phyloP scores from a whole-genome alignment of 2,888 invertebrate species.

The Chrysomela aeneicollis region DNA sequence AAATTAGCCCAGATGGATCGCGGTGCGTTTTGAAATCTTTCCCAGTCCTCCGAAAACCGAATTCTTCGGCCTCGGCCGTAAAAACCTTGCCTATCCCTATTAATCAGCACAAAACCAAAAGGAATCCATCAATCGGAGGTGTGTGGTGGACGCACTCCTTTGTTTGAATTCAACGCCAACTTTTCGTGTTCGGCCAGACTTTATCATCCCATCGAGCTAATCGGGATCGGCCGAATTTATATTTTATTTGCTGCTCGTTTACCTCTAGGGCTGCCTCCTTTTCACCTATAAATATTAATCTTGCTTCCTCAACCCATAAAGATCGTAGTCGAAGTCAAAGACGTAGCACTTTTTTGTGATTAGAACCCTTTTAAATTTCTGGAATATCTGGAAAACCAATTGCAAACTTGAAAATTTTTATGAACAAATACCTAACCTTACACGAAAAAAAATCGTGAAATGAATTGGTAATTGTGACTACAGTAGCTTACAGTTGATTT shows the following conservation, averaged over 20 bases:
- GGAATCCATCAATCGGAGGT: constrained; percentile 41
- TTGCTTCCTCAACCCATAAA: constrained; percentile 37
- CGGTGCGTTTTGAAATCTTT: not conserved
- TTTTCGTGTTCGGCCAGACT: constrained; percentile 41
- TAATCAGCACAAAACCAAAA: constrained; percentile 29
- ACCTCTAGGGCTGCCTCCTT: constrained; percentile 38
- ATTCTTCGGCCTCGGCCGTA: constrained; percentile 10
- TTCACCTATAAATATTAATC: constrained; percentile 48
- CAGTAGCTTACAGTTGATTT: too few species aligned
- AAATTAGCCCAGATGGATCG: not conserved
- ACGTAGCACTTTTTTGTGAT: not conserved
- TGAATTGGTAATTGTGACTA: too few species aligned
- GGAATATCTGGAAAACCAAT: too few species aligned
- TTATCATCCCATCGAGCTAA: constrained; percentile 48
- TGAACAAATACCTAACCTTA: too few species aligned
- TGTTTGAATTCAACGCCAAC: constrained; percentile 41
- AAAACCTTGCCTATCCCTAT: constrained; percentile 23
- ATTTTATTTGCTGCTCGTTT: constrained; percentile 46
- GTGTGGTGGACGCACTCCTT: constrained; percentile 34
- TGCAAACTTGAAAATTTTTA: too few species aligned
- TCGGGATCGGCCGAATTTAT: constrained; percentile 43
- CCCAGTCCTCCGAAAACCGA: not conserved
- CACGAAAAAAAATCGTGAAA: too few species aligned
- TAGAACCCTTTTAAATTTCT: too few species aligned
- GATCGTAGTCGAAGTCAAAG: constrained; percentile 29